Evolutionary conservation across 2,113 vertebrate species (phyloP).

Genomic region (Chauna torquata): DNA sequence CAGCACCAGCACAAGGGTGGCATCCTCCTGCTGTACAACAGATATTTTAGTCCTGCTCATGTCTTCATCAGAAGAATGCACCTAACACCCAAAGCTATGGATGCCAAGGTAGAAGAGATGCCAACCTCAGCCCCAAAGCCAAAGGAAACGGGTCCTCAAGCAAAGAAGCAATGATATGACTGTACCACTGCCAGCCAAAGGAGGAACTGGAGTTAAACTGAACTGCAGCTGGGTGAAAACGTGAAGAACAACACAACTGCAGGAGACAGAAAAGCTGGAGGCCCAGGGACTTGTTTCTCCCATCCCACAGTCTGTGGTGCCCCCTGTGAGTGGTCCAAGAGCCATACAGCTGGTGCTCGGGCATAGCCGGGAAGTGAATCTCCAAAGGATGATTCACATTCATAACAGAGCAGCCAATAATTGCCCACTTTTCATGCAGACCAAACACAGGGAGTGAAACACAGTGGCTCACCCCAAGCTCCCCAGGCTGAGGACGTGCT

Average conservation of each 20-base stretch:
- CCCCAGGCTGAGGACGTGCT: not conserved
- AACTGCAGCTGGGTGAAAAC: not conserved
- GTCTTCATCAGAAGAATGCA: not conserved
- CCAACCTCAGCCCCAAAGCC: not conserved
- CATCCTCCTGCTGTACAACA: not conserved
- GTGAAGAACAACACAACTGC: not conserved
- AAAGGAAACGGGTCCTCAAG: not conserved
- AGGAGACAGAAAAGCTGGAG: not conserved
- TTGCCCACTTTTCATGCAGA: not conserved
- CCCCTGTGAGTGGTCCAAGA: accelerated
- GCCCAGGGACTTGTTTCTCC: accelerated
- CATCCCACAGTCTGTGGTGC: not conserved
- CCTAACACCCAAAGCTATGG: not conserved
- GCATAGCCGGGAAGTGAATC: not conserved
- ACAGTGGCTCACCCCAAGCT: not conserved
- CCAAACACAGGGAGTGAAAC: not conserved
- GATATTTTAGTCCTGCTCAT: not conserved
- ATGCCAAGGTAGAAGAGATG: not conserved
- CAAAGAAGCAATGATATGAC: not conserved
- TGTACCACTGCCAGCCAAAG: not conserved
- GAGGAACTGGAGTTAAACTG: not conserved
- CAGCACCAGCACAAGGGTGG: not conserved
- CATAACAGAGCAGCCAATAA: not conserved
- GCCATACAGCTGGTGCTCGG: accelerated
- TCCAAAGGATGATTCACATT: not conserved